These are phyloP conservation scores for Poecilobothrus nobilitatus DNA, from an alignment of 2,888 invertebrate species.

Conservation along the genomic window DNA sequence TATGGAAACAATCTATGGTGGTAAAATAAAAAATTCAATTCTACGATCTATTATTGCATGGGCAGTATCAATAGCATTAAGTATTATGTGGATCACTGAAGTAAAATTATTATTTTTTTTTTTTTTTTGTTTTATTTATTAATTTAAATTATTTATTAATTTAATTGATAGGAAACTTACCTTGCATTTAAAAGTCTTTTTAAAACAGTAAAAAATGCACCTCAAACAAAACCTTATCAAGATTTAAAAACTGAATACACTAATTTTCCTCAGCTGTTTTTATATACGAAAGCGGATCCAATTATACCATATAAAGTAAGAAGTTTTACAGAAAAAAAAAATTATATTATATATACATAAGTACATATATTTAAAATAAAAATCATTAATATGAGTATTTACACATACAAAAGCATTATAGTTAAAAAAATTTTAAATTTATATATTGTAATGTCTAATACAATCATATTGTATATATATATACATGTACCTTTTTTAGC, in stretches of 20 bases:
- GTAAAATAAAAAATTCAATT: constrained; percentile 47
- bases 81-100: constrained; percentile 54
- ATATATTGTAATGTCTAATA: too few relatives aligned
- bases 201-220: constrained; percentile 41
- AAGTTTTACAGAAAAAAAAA: constrained; percentile 14
- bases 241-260: constrained; percentile 51
- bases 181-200: constrained; percentile 40
- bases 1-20: constrained; percentile 54
- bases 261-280: constrained; percentile 60
- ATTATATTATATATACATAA: too few relatives aligned
- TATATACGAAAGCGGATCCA: constrained; percentile 63
- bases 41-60: constrained; percentile 34
- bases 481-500: too few relatives aligned
- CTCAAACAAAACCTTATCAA: constrained; percentile 51
- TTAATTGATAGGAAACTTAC: constrained; percentile 39
- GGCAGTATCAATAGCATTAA: constrained; percentile 48
- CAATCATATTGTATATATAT: too few relatives aligned
- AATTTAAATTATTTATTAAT: constrained; percentile 3
- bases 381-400: too few relatives aligned
- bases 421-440: too few relatives aligned
- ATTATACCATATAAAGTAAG: constrained; percentile 54
- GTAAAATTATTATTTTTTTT: constrained; percentile 35
- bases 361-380: too few relatives aligned
- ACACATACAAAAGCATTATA: too few relatives aligned
- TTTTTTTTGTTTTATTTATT: not conserved